Evolutionary conservation across 2,888 invertebrate genomes (phyloP), one percentile per base, ranked within the genome.

Genomic region (Cerceris ruficornis): DNA sequence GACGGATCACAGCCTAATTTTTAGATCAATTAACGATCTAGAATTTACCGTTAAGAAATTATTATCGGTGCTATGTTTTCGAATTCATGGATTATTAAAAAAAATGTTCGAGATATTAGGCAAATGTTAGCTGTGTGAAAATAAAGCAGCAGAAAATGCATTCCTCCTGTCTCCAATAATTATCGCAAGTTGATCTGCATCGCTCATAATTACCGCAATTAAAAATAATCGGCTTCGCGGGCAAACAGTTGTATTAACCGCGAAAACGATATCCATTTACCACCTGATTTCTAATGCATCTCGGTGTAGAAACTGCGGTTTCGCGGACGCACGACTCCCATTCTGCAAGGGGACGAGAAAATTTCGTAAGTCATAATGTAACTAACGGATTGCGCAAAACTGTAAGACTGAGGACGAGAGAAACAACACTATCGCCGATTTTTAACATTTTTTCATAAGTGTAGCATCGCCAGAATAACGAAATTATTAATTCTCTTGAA

Each of bases 391-490:
- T 81, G 65, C 64, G 64, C 54, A 81, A 81, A 58, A 50, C 59
- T 42, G 13, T 58, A 28, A 64, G 15, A 15, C 77, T 57, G 49
- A 57, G 46, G 46, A 43, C 11, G 42, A 9, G 7, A 8, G 43
- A 39, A 75, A 62, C 76, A 69, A 68, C 73, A 73, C 84, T 80
- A 81, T 85, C 82, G 78, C 49, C 43, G 67, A 64, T 65, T n/a
- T n/a, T n/a, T n/a, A n/a, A 78, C 80, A 67, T 80, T 76, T 78
- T 61, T 76, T 81, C 80, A 81, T 85, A 81, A 80, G 4, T 28
- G 2, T 28, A 28, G 28, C 2, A 28, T 28, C 4, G 28, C 28
- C 28, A 28, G 28, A 28, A 28, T 28, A 28, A 2, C 28, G 28
- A 28, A 28, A 28, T 28, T 28, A 28, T 28, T 28, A 28, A 28